Evolutionary conservation across 2,797 vertebrate species (phyloP).

Genomic region (Myotis planiceps): DNA sequence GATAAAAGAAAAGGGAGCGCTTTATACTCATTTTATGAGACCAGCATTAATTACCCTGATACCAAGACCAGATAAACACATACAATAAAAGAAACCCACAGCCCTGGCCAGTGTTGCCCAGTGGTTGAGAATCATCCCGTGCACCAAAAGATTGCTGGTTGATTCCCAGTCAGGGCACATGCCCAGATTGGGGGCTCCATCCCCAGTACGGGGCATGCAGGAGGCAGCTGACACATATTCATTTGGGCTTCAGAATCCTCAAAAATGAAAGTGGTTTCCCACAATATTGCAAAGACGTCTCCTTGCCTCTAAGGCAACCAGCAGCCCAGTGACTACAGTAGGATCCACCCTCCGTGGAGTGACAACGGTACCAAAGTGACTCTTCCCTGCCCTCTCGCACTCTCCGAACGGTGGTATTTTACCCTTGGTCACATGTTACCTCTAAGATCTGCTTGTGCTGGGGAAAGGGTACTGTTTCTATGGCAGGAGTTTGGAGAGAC

Average conservation of each 20-base stretch:
- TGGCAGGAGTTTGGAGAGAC: not conserved
- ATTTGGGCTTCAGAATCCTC: not conserved
- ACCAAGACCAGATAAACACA: not conserved
- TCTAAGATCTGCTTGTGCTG: not conserved
- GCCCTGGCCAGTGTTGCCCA: no score
- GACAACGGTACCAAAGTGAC: fast-evolving
- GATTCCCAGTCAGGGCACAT: no score
- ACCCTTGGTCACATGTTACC: not conserved
- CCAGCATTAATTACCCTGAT: not conserved
- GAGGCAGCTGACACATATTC: not conserved
- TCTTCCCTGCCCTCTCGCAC: not conserved
- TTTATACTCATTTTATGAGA: not conserved
- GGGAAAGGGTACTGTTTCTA: not conserved
- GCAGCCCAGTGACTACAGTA: not conserved
- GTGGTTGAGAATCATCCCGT: no score
- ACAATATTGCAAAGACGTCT: not conserved
- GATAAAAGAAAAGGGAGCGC: not conserved
- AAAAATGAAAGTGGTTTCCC: not conserved
- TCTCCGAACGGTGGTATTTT: not conserved
- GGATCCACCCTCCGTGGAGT: not conserved
- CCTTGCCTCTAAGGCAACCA: not conserved
- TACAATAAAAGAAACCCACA: not conserved
- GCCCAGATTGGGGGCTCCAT: not conserved
- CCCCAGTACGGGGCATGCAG: not conserved
- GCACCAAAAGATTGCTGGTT: not conserved